Conservation (phyloP, 1,140 invertebrate species). For the Hestina assimilis region DNA sequence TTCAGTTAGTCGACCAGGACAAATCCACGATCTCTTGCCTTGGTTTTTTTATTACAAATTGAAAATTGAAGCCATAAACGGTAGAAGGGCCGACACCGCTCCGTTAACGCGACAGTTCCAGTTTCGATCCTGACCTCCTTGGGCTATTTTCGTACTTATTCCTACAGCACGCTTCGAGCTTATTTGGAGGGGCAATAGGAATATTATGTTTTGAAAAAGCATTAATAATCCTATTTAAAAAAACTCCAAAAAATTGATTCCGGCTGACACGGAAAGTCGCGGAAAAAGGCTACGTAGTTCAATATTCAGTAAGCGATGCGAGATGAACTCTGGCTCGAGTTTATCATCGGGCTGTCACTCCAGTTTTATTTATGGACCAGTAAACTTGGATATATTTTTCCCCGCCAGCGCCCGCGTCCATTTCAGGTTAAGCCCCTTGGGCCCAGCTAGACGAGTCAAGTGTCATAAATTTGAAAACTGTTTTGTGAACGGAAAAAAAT, state of each 20-base stretch:
- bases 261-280: background rate
- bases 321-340: conserved; percentile 68
- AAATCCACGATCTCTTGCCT: too few relatives aligned
- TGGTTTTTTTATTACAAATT: too few relatives aligned
- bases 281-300: conserved; percentile 40
- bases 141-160: too few relatives aligned
- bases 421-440: conserved; percentile 75
- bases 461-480: conserved; percentile 76
- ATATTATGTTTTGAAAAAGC: too few relatives aligned
- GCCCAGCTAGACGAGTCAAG: conserved; percentile 69
- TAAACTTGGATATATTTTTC: conserved; percentile 77
- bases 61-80: too few relatives aligned
- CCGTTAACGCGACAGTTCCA: too few relatives aligned
- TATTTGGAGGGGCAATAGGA: too few relatives aligned
- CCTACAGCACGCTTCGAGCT: too few relatives aligned
- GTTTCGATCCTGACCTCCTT: too few relatives aligned
- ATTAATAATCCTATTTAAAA: too few relatives aligned
- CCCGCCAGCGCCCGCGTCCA: conserved; percentile 66
- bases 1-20: too few relatives aligned
- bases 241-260: conserved; percentile 22
- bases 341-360: conserved; percentile 75
- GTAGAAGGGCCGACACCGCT: too few relatives aligned
- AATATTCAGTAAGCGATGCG: conserved; percentile 65
- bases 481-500: conserved; percentile 61
- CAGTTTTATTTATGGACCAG: conserved; percentile 74